Percentiles rank a stretch among this genome's conserved stretches.
These are phyloP conservation scores for Drosophila kepulauana DNA, from an alignment of 1,140 invertebrate genomes.

Conservation along the genomic window DNA sequence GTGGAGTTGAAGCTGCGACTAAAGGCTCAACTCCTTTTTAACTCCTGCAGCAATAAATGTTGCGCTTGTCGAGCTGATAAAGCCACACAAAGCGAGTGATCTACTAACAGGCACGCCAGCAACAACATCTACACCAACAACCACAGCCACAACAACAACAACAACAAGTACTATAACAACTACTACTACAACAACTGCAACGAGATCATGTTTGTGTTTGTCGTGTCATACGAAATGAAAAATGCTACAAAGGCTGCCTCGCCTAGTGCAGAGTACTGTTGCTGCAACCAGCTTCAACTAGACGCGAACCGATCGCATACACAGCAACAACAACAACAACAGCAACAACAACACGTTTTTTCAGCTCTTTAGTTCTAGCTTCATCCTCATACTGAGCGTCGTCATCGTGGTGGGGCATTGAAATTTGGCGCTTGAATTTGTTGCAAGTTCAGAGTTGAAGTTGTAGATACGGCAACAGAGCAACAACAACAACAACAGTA, in stretches of 20 bases:
- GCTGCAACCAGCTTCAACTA: constrained; percentile 16
- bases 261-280: constrained; percentile 24
- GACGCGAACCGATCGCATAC: constrained; percentile 74
- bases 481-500: constrained; percentile 47
- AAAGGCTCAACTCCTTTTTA: constrained; percentile 74
- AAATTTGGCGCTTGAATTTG: constrained; percentile 84
- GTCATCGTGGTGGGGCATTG: constrained; percentile 76
- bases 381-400: constrained; percentile 48
- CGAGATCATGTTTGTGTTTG: constrained; percentile 84
- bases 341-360: constrained; percentile 24
- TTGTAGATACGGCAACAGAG: constrained; percentile 54
- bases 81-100: constrained; percentile 83
- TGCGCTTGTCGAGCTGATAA: constrained; percentile 81
- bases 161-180: constrained; percentile 50
- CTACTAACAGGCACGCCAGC: constrained; percentile 81
- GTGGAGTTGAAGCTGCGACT: constrained; percentile 60
- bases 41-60: constrained; percentile 82
- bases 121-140: constrained; percentile 55
- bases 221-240: constrained; percentile 84
- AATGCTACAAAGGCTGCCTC: constrained; percentile 60
- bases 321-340: constrained; percentile 50
- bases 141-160: constrained; percentile 28
- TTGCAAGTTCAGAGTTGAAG: constrained; percentile 84
- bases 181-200: constrained; percentile 58
- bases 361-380: constrained; percentile 2